Evolutionary conservation across 2,113 vertebrate species (phyloP).

Genomic region (Indicator maculatus): DNA sequence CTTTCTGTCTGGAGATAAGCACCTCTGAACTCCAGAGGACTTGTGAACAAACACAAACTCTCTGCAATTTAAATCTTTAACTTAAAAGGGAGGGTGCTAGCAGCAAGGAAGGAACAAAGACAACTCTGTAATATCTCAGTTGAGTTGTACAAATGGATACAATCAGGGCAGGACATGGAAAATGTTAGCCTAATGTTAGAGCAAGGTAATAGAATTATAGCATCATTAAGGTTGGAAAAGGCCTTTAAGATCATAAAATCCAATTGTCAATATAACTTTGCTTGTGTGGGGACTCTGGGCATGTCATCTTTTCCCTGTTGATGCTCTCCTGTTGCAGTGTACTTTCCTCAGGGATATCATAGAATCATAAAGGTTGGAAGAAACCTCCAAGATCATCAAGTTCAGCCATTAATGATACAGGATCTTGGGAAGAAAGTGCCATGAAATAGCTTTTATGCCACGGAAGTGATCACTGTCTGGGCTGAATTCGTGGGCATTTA

Average conservation of each 20-base stretch:
- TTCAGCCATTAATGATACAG: too few relatives aligned
- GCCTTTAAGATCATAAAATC: too few relatives aligned
- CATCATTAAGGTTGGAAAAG: too few relatives aligned
- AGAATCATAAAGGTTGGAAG: too few relatives aligned
- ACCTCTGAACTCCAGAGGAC: background rate
- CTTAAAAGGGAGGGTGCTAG: background rate
- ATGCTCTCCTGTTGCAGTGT: too few relatives aligned
- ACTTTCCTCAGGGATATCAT: background rate
- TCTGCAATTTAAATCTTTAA: background rate
- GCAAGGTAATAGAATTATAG: background rate
- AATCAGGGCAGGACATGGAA: background rate
- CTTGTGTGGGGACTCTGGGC: background rate
- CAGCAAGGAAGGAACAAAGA: background rate
- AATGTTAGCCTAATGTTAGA: background rate
- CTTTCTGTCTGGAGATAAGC: background rate
- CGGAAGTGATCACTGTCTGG: background rate
- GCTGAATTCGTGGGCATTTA: rapidly evolving
- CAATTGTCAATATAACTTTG: too few relatives aligned
- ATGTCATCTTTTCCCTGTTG: background rate
- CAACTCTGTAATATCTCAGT: background rate
- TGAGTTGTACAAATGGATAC: too few relatives aligned
- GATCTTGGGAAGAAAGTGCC: background rate
- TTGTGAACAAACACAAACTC: background rate
- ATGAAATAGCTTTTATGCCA: background rate
- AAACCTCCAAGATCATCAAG: too few relatives aligned